phyloP scores from a whole-genome alignment of 2,113 vertebrate species.

The Indri indri region DNA sequence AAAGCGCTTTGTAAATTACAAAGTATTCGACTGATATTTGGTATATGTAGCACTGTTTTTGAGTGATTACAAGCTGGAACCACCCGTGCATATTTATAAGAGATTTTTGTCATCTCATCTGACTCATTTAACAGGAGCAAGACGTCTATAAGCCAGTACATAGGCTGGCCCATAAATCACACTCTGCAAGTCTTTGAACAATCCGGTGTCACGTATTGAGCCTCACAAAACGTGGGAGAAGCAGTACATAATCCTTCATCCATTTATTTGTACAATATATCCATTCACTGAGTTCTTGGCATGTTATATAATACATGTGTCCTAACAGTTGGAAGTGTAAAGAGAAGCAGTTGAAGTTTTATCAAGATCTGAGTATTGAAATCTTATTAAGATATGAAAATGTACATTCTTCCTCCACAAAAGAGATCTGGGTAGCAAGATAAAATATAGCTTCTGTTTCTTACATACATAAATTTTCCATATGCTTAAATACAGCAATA shows the following conservation, averaged over 20 bases:
- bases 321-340: neutral
- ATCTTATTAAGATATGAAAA: neutral
- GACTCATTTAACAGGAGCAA: constrained; percentile 7
- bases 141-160: neutral
- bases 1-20: neutral
- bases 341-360: neutral
- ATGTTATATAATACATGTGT: neutral
- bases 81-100: neutral
- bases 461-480: neutral
- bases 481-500: neutral
- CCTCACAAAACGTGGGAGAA: neutral
- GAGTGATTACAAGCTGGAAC: neutral
- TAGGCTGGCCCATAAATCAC: constrained; percentile 11
- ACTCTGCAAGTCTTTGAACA: neutral
- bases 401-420: neutral
- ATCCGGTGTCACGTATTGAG: neutral
- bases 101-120: constrained; percentile 6
- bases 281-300: neutral
- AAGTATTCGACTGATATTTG: neutral
- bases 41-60: neutral
- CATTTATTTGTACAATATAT: neutral
- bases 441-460: constrained; percentile 4
- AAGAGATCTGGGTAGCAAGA: neutral
- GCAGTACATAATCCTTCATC: neutral
- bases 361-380: constrained; percentile 12